phyloP scores from a whole-genome alignment of 2,888 invertebrate genomes.

The Lepidochitona cinerea region DNA sequence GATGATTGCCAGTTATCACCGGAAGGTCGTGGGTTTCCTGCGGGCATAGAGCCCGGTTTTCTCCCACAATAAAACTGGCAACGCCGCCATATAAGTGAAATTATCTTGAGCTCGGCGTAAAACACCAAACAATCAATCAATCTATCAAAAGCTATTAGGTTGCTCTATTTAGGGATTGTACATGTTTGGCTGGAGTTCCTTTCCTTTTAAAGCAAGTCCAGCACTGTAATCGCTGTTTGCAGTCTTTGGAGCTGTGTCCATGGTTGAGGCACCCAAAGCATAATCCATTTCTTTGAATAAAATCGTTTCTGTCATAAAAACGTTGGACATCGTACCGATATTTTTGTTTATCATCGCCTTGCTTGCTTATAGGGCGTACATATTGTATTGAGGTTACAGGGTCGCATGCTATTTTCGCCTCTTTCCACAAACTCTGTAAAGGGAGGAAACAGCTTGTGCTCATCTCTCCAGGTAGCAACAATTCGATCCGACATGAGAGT shows the following conservation, averaged over 20 bases:
- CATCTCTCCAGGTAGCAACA: neutral
- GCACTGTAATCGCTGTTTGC: conserved; percentile 25
- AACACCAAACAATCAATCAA: too few species aligned
- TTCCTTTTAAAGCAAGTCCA: too few species aligned
- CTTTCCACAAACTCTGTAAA: neutral
- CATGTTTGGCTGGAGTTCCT: too few species aligned
- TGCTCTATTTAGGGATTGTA: too few species aligned
- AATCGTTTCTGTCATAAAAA: conserved; percentile 20
- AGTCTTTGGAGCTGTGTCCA: conserved; percentile 34
- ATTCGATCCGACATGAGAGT: conserved; percentile 20
- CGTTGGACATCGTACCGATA: neutral
- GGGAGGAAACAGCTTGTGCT: neutral
- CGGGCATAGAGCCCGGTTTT: conserved; percentile 16
- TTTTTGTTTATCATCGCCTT: neutral
- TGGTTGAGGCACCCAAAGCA: conserved; percentile 39
- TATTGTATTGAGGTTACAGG: conserved; percentile 14
- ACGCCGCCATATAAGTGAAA: too few species aligned
- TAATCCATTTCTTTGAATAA: conserved; percentile 23
- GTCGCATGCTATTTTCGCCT: conserved; percentile 27
- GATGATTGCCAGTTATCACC: too few species aligned
- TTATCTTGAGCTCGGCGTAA: too few species aligned
- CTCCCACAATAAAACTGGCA: too few species aligned
- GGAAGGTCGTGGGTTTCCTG: neutral
- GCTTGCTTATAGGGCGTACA: neutral
- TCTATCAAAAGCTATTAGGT: too few species aligned